phyloP scores from a whole-genome alignment of 2,797 vertebrate species.

The Megalops cyprinoides region DNA sequence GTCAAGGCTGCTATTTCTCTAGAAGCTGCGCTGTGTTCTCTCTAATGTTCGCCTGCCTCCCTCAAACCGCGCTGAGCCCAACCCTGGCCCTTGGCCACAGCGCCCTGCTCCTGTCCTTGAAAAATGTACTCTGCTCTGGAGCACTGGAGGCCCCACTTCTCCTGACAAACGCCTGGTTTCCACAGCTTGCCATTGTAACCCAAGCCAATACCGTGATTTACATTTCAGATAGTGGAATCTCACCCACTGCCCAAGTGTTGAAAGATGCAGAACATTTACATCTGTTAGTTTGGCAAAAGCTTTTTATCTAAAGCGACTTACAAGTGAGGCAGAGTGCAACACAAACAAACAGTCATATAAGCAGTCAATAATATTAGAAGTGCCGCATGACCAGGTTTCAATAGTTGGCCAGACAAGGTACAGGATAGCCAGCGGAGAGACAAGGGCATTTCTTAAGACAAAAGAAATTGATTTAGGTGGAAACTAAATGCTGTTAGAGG shows the following conservation, averaged over 20 bases:
- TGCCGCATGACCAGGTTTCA: no score
- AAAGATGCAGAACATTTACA: no score
- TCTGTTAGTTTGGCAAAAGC: no score
- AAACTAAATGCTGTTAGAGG: no score
- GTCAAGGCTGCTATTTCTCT: background rate
- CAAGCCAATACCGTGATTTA: background rate
- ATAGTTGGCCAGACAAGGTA: no score
- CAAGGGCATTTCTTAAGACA: no score
- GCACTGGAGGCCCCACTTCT: background rate
- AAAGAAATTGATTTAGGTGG: no score
- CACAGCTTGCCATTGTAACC: background rate
- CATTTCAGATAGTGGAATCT: background rate
- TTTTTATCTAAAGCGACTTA: no score
- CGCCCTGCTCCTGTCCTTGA: slow-evolving; percentile 40
- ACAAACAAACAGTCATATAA: no score
- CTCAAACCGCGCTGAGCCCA: slow-evolving; percentile 51
- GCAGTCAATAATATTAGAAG: no score
- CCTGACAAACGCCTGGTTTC: background rate
- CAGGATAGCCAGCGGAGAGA: no score
- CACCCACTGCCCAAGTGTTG: background rate
- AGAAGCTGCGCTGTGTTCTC: slow-evolving; percentile 39
- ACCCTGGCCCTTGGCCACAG: slow-evolving; percentile 30
- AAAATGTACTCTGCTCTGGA: slow-evolving; percentile 14
- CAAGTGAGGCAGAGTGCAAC: no score
- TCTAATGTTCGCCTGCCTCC: slow-evolving; percentile 33